Evolutionary conservation across 1,140 invertebrate species (phyloP).

Genomic region (Drosophila serrata): DNA sequence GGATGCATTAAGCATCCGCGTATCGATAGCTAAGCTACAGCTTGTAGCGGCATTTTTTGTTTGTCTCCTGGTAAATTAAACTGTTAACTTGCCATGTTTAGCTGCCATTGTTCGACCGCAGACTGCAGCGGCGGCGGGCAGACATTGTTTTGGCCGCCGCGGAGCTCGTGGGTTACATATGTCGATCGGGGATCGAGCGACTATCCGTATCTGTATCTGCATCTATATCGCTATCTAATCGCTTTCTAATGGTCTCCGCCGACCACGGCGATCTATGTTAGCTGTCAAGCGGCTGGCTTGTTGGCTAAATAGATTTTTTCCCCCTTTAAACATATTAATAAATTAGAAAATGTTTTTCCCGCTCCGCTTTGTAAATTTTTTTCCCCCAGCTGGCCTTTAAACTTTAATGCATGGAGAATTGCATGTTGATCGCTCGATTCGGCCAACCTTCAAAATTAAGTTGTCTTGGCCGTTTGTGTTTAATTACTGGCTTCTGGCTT

Average conservation of each 20-base stretch:
- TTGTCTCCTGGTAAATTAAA: conserved; percentile 78
- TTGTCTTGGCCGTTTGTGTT: conserved; percentile 69
- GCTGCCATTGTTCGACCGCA: conserved; percentile 75
- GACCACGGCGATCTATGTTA: conserved; percentile 78
- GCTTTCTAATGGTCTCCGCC: conserved; percentile 77
- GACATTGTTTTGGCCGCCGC: conserved; percentile 65
- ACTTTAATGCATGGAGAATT: conserved; percentile 74
- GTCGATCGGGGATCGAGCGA: conserved; percentile 44
- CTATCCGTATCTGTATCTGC: conserved; percentile 44
- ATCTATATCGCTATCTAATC: conserved; percentile 84
- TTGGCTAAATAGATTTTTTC: conserved; percentile 78
- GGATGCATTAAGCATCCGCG: conserved; percentile 69
- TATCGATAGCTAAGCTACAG: conserved; percentile 29
- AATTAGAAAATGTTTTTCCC: conserved; percentile 80
- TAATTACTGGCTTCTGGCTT: conserved; percentile 59
- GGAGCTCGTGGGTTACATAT: conserved; percentile 69
- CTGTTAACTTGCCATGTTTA: conserved; percentile 84
- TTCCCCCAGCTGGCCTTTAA: conserved; percentile 68
- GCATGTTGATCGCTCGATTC: conserved; percentile 67
- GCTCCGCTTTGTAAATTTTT: conserved; percentile 14
- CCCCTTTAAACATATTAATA: conserved; percentile 77
- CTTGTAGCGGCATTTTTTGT: conserved; percentile 72
- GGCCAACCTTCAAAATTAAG: conserved; percentile 80
- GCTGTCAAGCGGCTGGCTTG: conserved; percentile 70
- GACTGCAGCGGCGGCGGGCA: conserved; percentile 33